Conservation (phyloP, 30 jellyfish, hydroid and myxozoan genomes). For the Hydra vulgaris region DNA sequence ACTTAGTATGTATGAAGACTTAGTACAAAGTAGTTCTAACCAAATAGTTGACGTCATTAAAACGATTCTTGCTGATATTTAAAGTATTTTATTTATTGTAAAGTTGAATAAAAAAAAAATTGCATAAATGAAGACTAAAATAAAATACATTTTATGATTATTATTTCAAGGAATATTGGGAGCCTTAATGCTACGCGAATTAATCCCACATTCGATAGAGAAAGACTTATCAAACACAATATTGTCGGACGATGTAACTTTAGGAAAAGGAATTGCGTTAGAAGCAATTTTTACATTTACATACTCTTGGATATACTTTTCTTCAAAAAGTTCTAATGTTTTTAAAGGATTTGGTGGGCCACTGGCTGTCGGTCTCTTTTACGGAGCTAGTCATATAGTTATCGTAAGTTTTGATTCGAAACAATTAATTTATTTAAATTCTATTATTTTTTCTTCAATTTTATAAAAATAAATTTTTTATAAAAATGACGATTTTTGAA, state of each 20-base stretch:
- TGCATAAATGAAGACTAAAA: neutral
- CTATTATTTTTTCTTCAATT: neutral
- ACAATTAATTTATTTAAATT: neutral
- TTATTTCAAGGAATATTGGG: slow-evolving; percentile 24
- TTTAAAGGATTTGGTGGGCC: slow-evolving; percentile 43
- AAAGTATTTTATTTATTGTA: too few relatives aligned
- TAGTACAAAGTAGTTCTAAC: too few relatives aligned
- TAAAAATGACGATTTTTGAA: neutral
- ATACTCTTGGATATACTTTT: slow-evolving; percentile 25
- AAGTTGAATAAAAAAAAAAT: too few relatives aligned
- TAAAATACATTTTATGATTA: neutral
- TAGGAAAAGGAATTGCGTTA: slow-evolving; percentile 20
- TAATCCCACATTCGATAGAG: slow-evolving; percentile 9
- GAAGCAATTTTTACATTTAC: slow-evolving; percentile 18
- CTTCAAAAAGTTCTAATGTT: slow-evolving; percentile 20
- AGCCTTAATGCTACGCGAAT: slow-evolving; percentile 9
- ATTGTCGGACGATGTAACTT: slow-evolving; percentile 3
- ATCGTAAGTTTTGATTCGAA: slow-evolving; percentile 5
- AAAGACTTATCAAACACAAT: slow-evolving; percentile 11
- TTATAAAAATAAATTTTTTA: neutral
- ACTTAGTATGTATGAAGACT: too few relatives aligned
- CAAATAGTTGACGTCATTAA: too few relatives aligned
- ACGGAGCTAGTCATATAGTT: slow-evolving; percentile 21
- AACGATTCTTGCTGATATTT: too few relatives aligned
- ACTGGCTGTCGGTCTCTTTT: slow-evolving; percentile 19